These are phyloP conservation scores for Linyphia triangularis DNA, from an alignment of 2,888 invertebrate genomes.

Conservation along the genomic window DNA sequence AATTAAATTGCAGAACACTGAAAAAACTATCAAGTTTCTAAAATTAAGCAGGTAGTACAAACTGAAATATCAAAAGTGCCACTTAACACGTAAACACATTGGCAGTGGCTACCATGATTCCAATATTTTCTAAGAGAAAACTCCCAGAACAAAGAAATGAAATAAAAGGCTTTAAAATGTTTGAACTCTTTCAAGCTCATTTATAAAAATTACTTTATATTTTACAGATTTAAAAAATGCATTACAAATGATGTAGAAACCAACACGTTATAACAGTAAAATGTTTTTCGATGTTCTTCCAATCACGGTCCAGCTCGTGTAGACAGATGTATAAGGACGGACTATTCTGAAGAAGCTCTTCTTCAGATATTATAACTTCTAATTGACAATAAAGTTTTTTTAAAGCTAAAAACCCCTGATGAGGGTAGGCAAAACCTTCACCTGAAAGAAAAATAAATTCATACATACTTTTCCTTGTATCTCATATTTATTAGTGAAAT, in stretches of 20 bases:
- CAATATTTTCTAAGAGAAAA: too few species aligned
- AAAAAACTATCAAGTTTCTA: too few species aligned
- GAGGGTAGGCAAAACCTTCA: slow-evolving; percentile 41
- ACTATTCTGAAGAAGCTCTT: not conserved
- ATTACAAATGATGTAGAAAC: slow-evolving; percentile 36
- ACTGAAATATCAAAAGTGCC: too few species aligned
- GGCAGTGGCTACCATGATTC: too few species aligned
- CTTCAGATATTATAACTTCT: slow-evolving; percentile 6
- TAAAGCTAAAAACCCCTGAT: slow-evolving; percentile 51
- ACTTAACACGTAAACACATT: too few species aligned
- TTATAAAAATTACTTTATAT: not conserved
- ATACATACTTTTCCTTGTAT: not conserved
- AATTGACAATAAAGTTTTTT: slow-evolving; percentile 46
- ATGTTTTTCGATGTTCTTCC: not conserved
- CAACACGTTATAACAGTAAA: slow-evolving; percentile 19
- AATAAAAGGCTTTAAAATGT: not conserved
- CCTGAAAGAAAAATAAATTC: slow-evolving; percentile 18
- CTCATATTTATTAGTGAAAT: too few species aligned
- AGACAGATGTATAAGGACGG: not conserved
- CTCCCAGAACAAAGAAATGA: not conserved
- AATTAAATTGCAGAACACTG: too few species aligned
- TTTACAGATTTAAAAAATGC: not conserved
- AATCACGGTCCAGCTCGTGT: not conserved
- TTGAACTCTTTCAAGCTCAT: not conserved
- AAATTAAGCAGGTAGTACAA: too few species aligned